Base-by-base conservation (phyloP, 2,113 vertebrate genomes). In the Thunnus maccoyii region DNA sequence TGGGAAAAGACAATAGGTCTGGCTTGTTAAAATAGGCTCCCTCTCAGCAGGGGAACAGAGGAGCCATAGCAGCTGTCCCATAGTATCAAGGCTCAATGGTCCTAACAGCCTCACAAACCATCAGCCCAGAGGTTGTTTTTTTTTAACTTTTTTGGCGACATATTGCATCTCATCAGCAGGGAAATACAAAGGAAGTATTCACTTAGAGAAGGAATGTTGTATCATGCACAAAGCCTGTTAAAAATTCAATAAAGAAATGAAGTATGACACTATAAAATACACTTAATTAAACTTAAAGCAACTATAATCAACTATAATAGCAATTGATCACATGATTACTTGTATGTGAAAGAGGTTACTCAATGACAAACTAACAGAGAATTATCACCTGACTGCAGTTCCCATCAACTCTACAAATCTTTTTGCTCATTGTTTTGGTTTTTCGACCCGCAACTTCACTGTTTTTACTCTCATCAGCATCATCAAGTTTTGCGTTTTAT, bases 1-100 rank as follows among this genome's bases (percentile, higher is more conserved):
- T 68, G 2, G 86, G 32, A 83, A 82, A 89, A 94, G 92, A 94
- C 93, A 94, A 93, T 85, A 57, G 87, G 82, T 84, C 88, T 87
- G 85, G 51, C 78, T 87, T 91, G 86, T 93, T 92, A 91, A 94
- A 94, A 93, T 89, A 91, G 89, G 66, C 87, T 74, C 62, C 47
- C 51, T 68, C 86, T 87, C 91, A 83, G 80, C 50, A 57, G 85
- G 89, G 76, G 68, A 44, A 76, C 73, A 18, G 70, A 61, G 67
- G 72, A 73, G 84, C 66, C 10, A 27, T 76, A 79, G 88, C 94
- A 94, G 93, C 93, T 94, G 94, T 89, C 78, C 87, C 30, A 46
- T 20, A 78, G 80, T 66, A 81, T 93, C 89, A 90, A 80, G 78
- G 85, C 74, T 83, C 83, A 88, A 20, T 78, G 57, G 85, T 78